Percentiles rank a stretch among this genome's conserved stretches.
phyloP scores from a whole-genome alignment of 2,888 invertebrate species.

The Dryadula phaetusa region DNA sequence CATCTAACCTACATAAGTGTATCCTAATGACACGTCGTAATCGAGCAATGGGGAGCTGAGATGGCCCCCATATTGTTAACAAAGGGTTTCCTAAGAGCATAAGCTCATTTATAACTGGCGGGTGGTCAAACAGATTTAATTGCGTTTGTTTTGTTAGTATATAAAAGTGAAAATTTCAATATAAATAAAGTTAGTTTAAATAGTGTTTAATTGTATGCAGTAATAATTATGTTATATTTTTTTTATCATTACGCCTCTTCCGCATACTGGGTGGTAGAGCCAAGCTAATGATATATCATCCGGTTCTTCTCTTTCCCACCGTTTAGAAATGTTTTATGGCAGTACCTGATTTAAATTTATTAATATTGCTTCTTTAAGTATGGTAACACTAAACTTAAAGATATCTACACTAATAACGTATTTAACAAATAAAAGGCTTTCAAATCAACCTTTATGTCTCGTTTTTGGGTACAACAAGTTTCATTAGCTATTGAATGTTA shows the following conservation, averaged over 20 bases:
- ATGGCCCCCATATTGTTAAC: slow-evolving; percentile 49
- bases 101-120: slow-evolving; percentile 45
- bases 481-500: too few species aligned
- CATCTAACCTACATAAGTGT: slow-evolving; percentile 3
- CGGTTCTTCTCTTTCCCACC: background rate
- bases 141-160: background rate
- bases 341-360: background rate
- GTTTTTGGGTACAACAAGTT: too few species aligned
- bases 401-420: too few species aligned
- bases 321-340: background rate
- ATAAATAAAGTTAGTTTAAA: background rate
- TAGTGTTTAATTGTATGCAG: background rate
- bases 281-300: background rate
- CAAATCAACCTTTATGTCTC: too few species aligned
- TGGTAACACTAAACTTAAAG: too few species aligned
- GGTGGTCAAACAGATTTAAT: slow-evolving; percentile 5
- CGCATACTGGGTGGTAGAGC: slow-evolving; percentile 4
- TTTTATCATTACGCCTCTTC: background rate
- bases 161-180: background rate
- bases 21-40: slow-evolving; percentile 7
- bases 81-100: slow-evolving; percentile 66
- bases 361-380: too few species aligned
- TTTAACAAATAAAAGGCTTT: too few species aligned
- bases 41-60: background rate
- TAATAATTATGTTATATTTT: background rate